phyloP scores from a whole-genome alignment of 2,113 vertebrate species.

The Rallus limicola region DNA sequence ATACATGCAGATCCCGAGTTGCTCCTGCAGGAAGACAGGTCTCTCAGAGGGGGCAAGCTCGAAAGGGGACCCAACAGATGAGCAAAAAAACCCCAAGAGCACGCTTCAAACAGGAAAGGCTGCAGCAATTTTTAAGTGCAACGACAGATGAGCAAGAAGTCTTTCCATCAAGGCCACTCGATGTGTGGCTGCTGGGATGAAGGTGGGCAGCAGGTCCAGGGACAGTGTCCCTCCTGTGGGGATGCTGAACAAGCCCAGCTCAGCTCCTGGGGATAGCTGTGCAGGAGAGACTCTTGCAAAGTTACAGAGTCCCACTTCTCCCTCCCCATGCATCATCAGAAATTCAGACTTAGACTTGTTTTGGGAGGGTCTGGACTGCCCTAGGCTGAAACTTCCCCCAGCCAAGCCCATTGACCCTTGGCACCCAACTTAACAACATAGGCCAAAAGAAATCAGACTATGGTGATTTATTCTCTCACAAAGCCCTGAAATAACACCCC shows the following conservation, averaged over 20 bases:
- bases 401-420: not conserved
- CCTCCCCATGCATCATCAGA: not conserved
- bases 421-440: not conserved
- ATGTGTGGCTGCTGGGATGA: not conserved
- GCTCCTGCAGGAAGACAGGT: not conserved
- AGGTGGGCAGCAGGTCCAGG: not conserved
- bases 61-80: not conserved
- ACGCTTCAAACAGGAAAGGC: fast-evolving
- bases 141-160: not conserved
- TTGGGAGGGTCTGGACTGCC: not conserved
- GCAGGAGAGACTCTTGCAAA: not conserved
- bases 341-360: not conserved
- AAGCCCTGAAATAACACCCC: not conserved
- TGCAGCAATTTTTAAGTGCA: not conserved
- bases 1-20: not conserved
- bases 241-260: not conserved
- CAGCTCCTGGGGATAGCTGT: not conserved
- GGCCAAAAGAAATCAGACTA: not conserved
- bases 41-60: not conserved
- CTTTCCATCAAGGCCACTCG: not conserved
- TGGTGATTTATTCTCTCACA: not conserved
- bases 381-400: not conserved
- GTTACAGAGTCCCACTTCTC: fast-evolving
- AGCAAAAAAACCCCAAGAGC: not conserved
- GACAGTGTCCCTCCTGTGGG: fast-evolving